Conservation (phyloP, 2,797 vertebrate genomes). For the Orestias chungarensis region DNA sequence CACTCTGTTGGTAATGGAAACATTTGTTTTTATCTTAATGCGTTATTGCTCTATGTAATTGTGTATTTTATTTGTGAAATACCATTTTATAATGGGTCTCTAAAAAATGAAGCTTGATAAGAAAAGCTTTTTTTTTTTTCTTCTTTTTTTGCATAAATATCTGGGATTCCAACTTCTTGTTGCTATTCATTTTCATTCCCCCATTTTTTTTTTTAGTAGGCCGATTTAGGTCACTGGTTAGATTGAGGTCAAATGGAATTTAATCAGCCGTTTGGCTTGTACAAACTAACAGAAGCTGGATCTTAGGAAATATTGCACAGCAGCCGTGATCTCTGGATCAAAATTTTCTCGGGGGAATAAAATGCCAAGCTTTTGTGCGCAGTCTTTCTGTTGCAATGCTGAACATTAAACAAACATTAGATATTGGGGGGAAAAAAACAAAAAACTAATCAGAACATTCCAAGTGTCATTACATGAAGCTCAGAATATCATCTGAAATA, state of each 20-base stretch:
- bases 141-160: constrained; percentile 19
- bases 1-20: background rate
- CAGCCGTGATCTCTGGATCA: constrained; percentile 6
- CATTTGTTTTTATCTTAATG: too few relatives aligned
- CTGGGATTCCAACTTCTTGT: constrained; percentile 25
- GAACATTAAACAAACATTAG: constrained; percentile 20
- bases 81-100: background rate
- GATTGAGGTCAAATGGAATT: constrained; percentile 65
- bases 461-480: constrained; percentile 47
- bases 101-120: too few relatives aligned
- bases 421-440: background rate
- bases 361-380: background rate
- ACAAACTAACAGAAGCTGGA: constrained; percentile 9
- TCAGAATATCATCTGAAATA: constrained; percentile 40
- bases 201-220: constrained; percentile 53
- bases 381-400: constrained; percentile 1
- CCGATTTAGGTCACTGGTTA: constrained; percentile 69
- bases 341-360: constrained; percentile 22
- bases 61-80: background rate
- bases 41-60: background rate
- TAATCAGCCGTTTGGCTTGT: constrained; percentile 52
- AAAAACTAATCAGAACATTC: background rate
- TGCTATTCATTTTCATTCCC: constrained; percentile 4
- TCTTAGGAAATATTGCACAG: constrained; percentile 1
- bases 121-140: too few relatives aligned